Evolutionary conservation across 2,888 invertebrate genomes (phyloP).

Genomic region (Deladenus siricidicola): DNA sequence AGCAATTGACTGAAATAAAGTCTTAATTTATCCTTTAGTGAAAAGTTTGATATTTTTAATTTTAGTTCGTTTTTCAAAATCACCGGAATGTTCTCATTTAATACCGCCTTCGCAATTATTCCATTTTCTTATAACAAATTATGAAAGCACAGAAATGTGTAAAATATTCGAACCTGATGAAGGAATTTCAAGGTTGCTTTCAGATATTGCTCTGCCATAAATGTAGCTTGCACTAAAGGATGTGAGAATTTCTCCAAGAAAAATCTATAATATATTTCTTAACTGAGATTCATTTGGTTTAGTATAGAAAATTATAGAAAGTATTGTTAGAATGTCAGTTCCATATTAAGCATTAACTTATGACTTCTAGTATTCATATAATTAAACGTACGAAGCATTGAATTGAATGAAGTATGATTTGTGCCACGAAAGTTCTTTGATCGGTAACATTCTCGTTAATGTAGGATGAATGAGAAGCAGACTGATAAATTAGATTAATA

Average conservation of each 20-base stretch:
- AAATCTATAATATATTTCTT: too few species aligned
- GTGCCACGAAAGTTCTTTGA: conserved; percentile 34
- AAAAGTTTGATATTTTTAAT: too few species aligned
- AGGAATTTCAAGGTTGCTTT: conserved; percentile 18
- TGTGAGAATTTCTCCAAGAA: conserved; percentile 26
- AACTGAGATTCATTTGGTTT: too few species aligned
- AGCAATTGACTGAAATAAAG: conserved; percentile 34
- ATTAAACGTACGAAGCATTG: conserved; percentile 34
- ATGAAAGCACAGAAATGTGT: too few species aligned
- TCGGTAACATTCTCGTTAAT: conserved; percentile 20
- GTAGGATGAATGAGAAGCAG: conserved; percentile 36
- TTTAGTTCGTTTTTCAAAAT: conserved; percentile 1
- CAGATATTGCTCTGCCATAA: conserved; percentile 34
- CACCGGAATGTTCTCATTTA: conserved; percentile 7
- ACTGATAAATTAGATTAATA: conserved; percentile 50
- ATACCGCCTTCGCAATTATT: too few species aligned
- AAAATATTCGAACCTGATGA: conserved; percentile 2
- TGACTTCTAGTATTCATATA: too few species aligned
- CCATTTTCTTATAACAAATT: too few species aligned
- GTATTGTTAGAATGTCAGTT: too few species aligned
- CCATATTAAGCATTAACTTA: too few species aligned
- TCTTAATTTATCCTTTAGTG: too few species aligned
- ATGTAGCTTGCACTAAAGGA: conserved; percentile 34
- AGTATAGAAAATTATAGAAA: too few species aligned
- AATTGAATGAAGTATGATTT: conserved; percentile 44